Conservation (phyloP, 2,113 vertebrate genomes). For the Varanus komodoensis region DNA sequence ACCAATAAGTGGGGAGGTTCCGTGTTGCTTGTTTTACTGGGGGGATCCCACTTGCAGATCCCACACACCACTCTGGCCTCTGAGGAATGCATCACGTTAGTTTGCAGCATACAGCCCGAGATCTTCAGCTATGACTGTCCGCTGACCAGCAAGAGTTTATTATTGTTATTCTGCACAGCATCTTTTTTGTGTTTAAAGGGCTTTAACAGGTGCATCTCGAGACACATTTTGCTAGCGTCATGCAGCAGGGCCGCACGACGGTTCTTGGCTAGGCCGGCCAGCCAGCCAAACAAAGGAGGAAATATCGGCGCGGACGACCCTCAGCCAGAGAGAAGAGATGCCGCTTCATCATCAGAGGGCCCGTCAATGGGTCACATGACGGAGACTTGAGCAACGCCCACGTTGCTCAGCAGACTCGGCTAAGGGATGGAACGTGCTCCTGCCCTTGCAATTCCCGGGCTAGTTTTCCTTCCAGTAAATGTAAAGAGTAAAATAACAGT, state of each 20-base stretch:
- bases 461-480: neutral
- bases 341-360: constrained; percentile 29
- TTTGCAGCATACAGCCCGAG: neutral
- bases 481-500: neutral
- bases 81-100: neutral
- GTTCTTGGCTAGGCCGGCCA: neutral
- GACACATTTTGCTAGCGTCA: neutral
- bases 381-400: neutral
- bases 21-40: neutral
- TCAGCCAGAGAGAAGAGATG: neutral
- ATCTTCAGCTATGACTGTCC: no score
- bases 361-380: constrained; percentile 35
- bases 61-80: no score
- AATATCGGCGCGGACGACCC: no score
- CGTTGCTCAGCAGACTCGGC: neutral
- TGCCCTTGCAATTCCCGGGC: neutral
- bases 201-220: neutral
- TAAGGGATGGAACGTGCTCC: no score
- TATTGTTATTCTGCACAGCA: neutral
- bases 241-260: no score
- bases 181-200: neutral
- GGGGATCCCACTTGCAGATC: neutral
- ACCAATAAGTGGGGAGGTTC: neutral
- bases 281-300: no score
- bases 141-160: no score